Conservation (phyloP, 2,113 vertebrate species). For the Saguinus midas region DNA sequence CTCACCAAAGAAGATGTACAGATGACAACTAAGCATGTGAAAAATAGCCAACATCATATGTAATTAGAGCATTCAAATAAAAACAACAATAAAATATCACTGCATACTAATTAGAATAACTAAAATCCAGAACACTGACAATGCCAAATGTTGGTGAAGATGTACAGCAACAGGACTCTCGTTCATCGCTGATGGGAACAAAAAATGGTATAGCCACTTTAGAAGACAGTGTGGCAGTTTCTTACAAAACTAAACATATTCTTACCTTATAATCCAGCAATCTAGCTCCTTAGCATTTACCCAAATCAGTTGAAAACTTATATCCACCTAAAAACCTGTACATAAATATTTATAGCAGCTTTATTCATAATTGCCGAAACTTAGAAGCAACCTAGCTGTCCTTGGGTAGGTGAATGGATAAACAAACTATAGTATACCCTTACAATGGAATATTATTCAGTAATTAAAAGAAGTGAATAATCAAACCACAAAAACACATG, state of each 20-base stretch:
- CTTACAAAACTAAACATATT: not conserved
- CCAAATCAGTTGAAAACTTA: not conserved
- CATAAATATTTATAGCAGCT: not conserved
- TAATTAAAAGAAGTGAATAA: not conserved
- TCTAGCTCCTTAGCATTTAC: not conserved
- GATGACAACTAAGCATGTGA: not conserved
- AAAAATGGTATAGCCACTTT: not conserved
- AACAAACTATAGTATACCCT: not conserved
- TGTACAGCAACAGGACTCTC: not conserved
- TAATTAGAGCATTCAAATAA: not conserved
- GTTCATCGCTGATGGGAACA: not conserved
- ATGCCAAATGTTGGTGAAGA: not conserved
- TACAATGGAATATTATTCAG: not conserved
- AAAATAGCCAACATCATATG: not conserved
- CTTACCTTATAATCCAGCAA: not conserved
- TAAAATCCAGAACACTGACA: not conserved
- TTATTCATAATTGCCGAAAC: not conserved
- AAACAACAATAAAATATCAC: not conserved
- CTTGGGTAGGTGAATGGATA: not conserved
- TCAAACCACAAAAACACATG: not conserved
- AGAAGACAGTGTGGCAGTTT: not conserved
- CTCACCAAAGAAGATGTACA: not conserved
- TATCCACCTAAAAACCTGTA: not conserved
- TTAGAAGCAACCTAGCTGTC: not conserved
- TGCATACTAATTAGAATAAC: not conserved